Conservation (phyloP, 2,888 invertebrate species). For the Cantharis nigra region DNA sequence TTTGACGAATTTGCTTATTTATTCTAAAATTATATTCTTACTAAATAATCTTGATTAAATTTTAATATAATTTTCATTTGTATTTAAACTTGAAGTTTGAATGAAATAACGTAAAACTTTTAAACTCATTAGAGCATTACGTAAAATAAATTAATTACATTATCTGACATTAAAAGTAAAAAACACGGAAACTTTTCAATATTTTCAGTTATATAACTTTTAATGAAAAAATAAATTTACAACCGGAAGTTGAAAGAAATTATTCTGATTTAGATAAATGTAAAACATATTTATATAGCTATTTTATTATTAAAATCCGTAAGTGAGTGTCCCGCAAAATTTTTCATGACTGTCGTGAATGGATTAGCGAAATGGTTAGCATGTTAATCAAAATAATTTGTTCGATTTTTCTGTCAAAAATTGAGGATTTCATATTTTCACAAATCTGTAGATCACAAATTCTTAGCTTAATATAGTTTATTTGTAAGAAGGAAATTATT, state of each 20-base stretch:
- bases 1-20: not conserved
- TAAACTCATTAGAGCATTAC: not conserved
- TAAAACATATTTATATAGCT: too few species aligned
- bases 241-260: not conserved
- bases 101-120: not conserved
- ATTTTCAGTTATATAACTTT: not conserved
- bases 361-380: too few species aligned
- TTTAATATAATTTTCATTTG: not conserved
- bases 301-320: too few species aligned
- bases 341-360: too few species aligned
- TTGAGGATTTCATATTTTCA: too few species aligned
- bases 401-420: too few species aligned
- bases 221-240: not conserved
- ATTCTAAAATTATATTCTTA: not conserved
- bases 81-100: not conserved
- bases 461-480: too few species aligned
- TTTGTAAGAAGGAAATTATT: too few species aligned
- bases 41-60: not conserved
- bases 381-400: too few species aligned
- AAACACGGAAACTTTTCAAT: not conserved
- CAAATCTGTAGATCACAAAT: too few species aligned
- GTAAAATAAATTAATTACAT: not conserved
- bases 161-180: not conserved
- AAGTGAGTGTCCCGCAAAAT: too few species aligned
- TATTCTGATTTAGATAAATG: not conserved